Conservation (phyloP, 2,888 invertebrate genomes). For the Drosophila affinis region DNA sequence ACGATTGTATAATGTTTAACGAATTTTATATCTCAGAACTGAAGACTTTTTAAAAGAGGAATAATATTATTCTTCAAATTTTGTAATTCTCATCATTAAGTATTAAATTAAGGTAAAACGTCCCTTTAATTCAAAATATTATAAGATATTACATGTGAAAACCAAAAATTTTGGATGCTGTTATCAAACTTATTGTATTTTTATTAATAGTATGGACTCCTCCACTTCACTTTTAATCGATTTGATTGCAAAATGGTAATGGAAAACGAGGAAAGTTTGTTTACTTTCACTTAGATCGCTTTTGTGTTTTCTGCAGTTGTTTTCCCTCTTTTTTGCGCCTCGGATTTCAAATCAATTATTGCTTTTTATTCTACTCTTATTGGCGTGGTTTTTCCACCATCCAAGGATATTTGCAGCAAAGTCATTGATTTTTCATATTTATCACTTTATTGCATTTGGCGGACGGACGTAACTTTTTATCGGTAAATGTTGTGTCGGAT, state of each 20-base stretch:
- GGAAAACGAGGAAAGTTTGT: conserved; percentile 9
- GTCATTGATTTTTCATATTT: conserved; percentile 32
- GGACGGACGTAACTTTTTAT: not conserved
- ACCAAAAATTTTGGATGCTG: no score
- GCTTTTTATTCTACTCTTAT: conserved; percentile 17
- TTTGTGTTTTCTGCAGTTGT: conserved; percentile 20
- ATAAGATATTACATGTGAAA: no score
- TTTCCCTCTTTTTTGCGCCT: not conserved
- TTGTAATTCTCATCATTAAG: no score
- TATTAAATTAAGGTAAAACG: no score
- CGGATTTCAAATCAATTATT: conserved; percentile 51
- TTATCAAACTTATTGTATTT: no score
- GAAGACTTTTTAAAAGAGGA: no score
- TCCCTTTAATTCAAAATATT: no score
- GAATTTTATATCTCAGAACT: no score
- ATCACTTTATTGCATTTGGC: conserved; percentile 28
- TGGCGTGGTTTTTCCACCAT: conserved; percentile 14
- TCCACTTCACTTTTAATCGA: not conserved
- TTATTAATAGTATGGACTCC: no score
- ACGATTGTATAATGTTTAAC: no score
- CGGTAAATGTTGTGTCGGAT: conserved; percentile 4
- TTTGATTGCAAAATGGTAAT: not conserved
- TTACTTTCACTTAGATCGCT: conserved; percentile 35
- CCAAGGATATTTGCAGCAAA: conserved; percentile 5
- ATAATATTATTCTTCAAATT: no score